Conservation (phyloP, 2,113 vertebrate species). For the Acanthochromis polyacanthus region DNA sequence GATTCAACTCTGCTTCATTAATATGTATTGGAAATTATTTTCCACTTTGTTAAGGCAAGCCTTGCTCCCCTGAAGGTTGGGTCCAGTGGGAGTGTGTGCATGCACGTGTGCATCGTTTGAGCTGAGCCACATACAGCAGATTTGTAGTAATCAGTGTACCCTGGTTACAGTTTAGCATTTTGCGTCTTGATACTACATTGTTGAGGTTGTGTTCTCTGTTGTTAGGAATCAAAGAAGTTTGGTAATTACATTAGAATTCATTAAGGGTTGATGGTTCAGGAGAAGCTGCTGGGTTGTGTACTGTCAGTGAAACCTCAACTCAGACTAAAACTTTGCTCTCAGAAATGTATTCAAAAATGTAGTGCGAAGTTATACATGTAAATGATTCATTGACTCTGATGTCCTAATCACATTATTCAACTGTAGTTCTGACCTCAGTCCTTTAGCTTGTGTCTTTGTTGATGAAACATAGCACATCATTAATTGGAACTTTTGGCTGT, state of each 20-base stretch:
- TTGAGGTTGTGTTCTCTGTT: conserved; percentile 14
- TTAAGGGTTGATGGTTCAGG: conserved; percentile 16
- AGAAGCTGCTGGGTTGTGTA: background rate
- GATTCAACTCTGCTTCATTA: conserved; percentile 82
- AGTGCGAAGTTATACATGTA: conserved; percentile 6
- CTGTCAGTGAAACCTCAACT: background rate
- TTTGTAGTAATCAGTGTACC: conserved; percentile 50
- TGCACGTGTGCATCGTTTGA: conserved; percentile 38
- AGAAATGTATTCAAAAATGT: conserved; percentile 5
- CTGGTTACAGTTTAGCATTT: conserved; percentile 10
- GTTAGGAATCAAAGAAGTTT: conserved; percentile 9
- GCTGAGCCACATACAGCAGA: conserved; percentile 41
- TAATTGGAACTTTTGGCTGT: background rate
- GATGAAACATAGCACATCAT: background rate
- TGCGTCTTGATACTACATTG: conserved; percentile 4
- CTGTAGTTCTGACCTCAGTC: background rate
- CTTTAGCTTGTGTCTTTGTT: background rate
- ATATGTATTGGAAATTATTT: conserved; percentile 87
- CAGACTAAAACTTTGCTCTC: background rate
- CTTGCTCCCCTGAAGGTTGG: conserved; percentile 75
- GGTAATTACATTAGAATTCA: conserved; percentile 49
- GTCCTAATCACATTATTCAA: conserved; percentile 4
- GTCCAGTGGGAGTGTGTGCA: conserved; percentile 46
- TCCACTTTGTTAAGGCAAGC: conserved; percentile 79
- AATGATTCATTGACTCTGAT: background rate